Evolutionary conservation across 53 echinoderm and acorn worm genomes (phyloP).

Genomic region (Crossaster papposus): DNA sequence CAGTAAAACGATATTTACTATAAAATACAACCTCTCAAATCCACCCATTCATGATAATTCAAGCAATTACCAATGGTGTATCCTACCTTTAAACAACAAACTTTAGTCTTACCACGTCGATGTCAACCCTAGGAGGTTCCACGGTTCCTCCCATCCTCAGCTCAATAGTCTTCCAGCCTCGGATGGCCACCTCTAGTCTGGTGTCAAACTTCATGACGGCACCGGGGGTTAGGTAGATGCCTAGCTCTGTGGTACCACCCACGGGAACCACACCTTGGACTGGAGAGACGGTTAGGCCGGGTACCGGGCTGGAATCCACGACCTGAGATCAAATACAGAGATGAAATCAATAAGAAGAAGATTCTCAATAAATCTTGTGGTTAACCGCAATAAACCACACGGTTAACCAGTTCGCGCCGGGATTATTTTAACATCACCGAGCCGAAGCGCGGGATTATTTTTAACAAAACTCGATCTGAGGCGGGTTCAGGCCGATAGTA

Average conservation of each 20-base stretch:
- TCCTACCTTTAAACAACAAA: too few relatives aligned
- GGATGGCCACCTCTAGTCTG: constrained; percentile 89
- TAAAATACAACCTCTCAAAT: too few relatives aligned
- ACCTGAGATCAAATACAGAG: constrained; percentile 56
- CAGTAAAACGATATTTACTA: too few relatives aligned
- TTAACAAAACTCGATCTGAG: too few relatives aligned
- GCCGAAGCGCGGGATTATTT: too few relatives aligned
- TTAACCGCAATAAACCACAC: too few relatives aligned
- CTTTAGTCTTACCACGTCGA: constrained; percentile 79
- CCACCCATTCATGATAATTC: too few relatives aligned
- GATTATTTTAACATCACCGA: too few relatives aligned
- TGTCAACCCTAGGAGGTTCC: constrained; percentile 91
- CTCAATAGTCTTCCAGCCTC: constrained; percentile 99
- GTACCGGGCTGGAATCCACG: constrained; percentile 94
- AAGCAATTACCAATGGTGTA: too few relatives aligned
- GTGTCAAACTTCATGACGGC: constrained; percentile 99
- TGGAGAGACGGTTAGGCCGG: constrained; percentile 91
- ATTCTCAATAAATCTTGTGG: too few relatives aligned
- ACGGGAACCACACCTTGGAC: constrained; percentile 94
- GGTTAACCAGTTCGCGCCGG: too few relatives aligned
- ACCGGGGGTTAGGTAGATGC: constrained; percentile 82
- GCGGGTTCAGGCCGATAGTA: too few relatives aligned
- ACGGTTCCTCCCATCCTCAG: constrained; percentile 97
- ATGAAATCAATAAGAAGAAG: neutral
- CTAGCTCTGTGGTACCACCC: constrained; percentile 91